phyloP scores from a whole-genome alignment of 2,797 vertebrate species.

The Parauchenoglanis punctatus region DNA sequence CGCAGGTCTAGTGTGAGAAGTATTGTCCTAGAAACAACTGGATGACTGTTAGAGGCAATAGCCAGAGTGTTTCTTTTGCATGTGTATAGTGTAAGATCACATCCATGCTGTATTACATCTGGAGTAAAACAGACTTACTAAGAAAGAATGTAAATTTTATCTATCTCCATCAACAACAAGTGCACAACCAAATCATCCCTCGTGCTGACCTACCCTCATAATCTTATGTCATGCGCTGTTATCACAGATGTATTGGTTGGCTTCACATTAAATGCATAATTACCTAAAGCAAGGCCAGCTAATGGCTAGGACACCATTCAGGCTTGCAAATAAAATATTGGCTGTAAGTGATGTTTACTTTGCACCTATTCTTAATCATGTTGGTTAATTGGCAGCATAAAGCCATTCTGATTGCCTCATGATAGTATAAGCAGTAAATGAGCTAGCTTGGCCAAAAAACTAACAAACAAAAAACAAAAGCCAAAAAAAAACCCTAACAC shows the following conservation, averaged over 20 bases:
- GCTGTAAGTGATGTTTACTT: background rate
- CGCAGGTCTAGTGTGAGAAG: background rate
- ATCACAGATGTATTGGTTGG: background rate
- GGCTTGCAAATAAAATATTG: background rate
- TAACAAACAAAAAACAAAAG: no score
- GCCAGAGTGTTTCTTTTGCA: background rate
- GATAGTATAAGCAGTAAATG: background rate
- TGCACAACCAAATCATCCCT: background rate
- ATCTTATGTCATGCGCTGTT: background rate
- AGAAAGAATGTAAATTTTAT: background rate
- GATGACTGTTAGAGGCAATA: background rate
- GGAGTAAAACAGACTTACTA: background rate
- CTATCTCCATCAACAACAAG: background rate
- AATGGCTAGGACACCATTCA: slow-evolving; percentile 1
- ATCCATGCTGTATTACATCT: background rate
- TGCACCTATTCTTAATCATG: background rate
- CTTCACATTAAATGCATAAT: background rate
- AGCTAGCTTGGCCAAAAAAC: background rate
- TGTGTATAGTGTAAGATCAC: background rate
- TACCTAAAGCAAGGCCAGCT: background rate
- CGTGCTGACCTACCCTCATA: background rate
- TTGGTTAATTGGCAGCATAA: background rate
- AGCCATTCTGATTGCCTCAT: background rate
- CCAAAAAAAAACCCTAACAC: background rate
- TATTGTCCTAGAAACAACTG: background rate